Evolutionary conservation across 2,888 invertebrate species (phyloP), one percentile per base, ranked within the genome.

Genomic region (Plebejus melissa): DNA sequence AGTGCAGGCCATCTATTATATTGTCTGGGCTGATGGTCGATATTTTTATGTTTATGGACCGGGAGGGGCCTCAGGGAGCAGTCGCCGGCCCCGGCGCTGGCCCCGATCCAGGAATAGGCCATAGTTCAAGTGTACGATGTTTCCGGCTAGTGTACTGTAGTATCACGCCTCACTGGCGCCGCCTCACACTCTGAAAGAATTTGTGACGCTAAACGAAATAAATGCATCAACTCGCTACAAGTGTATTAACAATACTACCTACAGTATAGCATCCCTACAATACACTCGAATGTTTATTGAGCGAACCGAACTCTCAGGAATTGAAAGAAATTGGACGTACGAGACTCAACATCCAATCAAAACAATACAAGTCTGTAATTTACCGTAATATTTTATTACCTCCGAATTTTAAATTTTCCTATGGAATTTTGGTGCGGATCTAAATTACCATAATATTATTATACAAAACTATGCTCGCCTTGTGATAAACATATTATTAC

Each of bases 101-200:
- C 88, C 86, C 81, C 84, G 83, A 83, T 89, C 90, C 89, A 90
- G 87, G 85, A 88, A 88, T 88, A 88, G 87, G 83, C 85, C 82
- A 85, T 87, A 86, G 89, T 90, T 90, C 90, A 90, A 90, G 90
- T 90, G 89, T 88, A 89, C 86, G 82, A 83, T 83, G 82, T 86
- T 86, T 89, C 88, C 87, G 85, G 85, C 82, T 82, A 78, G 77
- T 80, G 79, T 80, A 77, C 79, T 79, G 79, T 81, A 80, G 80
- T 80, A 80, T 80, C 78, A 82, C 80, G 81, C 82, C 79, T 80
- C 77, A 81, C 81, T 82, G 86, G 82, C 83, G 84, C 83, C 82
- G 28, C 75, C 58, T 75, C 75, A 75, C 32, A 46, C 58, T 50
- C 36, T n/a, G 71, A 38, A 75, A 28, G 38, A 71, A 46, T 41